Evolutionary conservation across 2,888 invertebrate species (phyloP).

Genomic region (Chloroclysta siterata): DNA sequence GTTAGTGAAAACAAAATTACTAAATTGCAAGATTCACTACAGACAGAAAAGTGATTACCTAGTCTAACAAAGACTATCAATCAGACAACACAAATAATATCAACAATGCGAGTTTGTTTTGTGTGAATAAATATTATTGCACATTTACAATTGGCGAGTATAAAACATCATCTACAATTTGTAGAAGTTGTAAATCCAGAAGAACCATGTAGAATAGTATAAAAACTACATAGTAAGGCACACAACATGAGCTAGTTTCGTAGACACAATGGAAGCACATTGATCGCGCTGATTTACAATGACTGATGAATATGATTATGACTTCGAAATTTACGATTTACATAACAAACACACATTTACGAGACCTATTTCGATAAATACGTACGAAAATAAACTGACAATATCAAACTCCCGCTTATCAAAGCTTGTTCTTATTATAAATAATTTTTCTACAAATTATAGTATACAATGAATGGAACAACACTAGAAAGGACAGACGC

Average conservation of each 20-base stretch:
- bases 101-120: conserved; percentile 45
- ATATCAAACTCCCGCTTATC: conserved; percentile 71
- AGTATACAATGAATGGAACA: conserved; percentile 78
- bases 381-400: conserved; percentile 82
- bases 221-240: conserved; percentile 64
- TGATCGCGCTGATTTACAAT: conserved; percentile 37
- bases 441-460: conserved; percentile 84
- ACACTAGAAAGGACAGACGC: conserved; percentile 49
- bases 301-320: conserved; percentile 42
- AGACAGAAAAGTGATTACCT: conserved; percentile 46
- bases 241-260: conserved; percentile 65
- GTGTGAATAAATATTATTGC: conserved; percentile 46
- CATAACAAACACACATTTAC: conserved; percentile 76
- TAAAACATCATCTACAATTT: conserved; percentile 40
- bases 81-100: conserved; percentile 42
- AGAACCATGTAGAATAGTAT: conserved; percentile 37
- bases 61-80: conserved; percentile 40
- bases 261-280: conserved; percentile 61
- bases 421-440: conserved; percentile 82
- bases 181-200: conserved; percentile 33
- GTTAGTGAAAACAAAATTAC: conserved; percentile 69
- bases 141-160: conserved; percentile 41
- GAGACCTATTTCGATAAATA: conserved; percentile 82
- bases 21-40: conserved; percentile 51
- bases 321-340: conserved; percentile 71